Percentiles rank a stretch among this genome's conserved stretches.
These are phyloP conservation scores for Sarcophaga bullata DNA, from an alignment of 1,140 invertebrate genomes.

Conservation along the genomic window DNA sequence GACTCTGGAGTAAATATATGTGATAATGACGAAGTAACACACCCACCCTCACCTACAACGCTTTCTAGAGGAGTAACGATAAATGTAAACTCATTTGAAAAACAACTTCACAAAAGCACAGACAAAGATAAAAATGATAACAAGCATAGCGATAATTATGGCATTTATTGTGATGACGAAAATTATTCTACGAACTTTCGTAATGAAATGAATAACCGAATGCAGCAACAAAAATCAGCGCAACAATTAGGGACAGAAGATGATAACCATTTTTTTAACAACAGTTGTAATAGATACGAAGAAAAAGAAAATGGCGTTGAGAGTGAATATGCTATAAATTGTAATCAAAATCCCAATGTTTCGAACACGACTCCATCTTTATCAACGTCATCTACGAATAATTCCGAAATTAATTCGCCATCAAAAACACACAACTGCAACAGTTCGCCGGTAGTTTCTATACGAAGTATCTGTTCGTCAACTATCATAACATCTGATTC, in stretches of 20 bases:
- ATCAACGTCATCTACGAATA: conserved; percentile 11
- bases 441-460: conserved; percentile 54
- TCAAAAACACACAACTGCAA: conserved; percentile 40
- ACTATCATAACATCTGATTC: conserved; percentile 61
- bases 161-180: not conserved
- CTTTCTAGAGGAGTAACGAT: conserved; percentile 4
- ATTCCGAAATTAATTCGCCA: conserved; percentile 14
- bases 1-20: conserved; percentile 60
- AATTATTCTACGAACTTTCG: not conserved
- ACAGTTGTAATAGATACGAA: not conserved
- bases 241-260: conserved; percentile 9
- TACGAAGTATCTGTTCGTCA: conserved; percentile 62
- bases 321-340: conserved; percentile 36
- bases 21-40: conserved; percentile 52
- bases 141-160: not conserved
- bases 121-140: not conserved
- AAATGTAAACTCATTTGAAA: not conserved
- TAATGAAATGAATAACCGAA: not conserved
- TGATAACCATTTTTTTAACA: not conserved
- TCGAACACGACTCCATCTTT: not conserved
- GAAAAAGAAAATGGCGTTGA: conserved; percentile 32
- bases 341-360: not conserved
- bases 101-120: conserved; percentile 8
- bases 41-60: not conserved
- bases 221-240: conserved; percentile 17